These are phyloP conservation scores for Zoroaster sp. DNA, from an alignment of 53 echinoderm and acorn worm species.

Conservation along the genomic window DNA sequence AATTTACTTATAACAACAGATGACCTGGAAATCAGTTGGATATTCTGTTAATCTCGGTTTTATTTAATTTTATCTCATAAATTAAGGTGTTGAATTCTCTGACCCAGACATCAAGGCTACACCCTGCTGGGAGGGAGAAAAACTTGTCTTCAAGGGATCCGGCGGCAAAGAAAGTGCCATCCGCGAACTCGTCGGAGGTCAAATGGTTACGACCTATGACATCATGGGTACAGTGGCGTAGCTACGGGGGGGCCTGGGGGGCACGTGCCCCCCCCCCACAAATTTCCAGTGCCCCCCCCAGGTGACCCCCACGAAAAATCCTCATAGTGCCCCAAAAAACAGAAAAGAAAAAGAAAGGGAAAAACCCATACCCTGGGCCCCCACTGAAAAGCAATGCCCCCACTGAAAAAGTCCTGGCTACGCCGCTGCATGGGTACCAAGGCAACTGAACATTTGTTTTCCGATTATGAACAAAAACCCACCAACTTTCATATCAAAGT, in stretches of 20 bases:
- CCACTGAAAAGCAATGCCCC: too few relatives aligned
- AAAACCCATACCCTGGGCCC: too few relatives aligned
- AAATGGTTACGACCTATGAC: conserved; percentile 70
- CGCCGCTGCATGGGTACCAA: too few relatives aligned
- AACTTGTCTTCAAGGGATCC: conserved; percentile 68
- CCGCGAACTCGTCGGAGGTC: conserved; percentile 71
- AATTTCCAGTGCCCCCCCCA: too few relatives aligned
- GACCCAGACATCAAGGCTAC: conserved; percentile 73
- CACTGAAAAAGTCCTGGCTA: too few relatives aligned
- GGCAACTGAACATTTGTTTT: too few relatives aligned
- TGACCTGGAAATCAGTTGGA: not conserved
- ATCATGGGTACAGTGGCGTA: conserved; percentile 58
- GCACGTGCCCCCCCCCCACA: too few relatives aligned
- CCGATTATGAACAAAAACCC: too few relatives aligned
- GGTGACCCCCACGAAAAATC: too few relatives aligned
- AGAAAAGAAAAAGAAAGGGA: too few relatives aligned
- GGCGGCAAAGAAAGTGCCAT: conserved; percentile 62
- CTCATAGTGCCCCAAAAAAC: too few relatives aligned
- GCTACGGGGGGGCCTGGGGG: not conserved
- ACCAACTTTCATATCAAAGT: too few relatives aligned
- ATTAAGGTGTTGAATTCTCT: conserved; percentile 31
- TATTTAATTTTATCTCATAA: not conserved
- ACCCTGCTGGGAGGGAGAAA: conserved; percentile 70
- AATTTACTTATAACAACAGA: not conserved
- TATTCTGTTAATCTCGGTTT: not conserved